Evolutionary conservation across 2,113 vertebrate genomes (phyloP).

Genomic region (Mesoclemmys tuberculata): DNA sequence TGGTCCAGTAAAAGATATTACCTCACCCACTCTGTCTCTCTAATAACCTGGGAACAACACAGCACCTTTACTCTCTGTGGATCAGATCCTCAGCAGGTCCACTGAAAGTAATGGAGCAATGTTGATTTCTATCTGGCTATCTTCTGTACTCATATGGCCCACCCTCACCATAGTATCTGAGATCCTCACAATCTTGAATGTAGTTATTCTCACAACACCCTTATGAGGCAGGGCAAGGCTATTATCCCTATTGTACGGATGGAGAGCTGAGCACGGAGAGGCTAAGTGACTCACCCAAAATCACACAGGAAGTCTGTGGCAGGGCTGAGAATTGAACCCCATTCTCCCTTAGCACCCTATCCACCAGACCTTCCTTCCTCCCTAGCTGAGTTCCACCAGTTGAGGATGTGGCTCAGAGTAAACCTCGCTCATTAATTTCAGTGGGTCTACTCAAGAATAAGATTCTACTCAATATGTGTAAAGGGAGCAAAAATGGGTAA

Average conservation of each 20-base stretch:
- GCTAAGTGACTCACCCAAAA: background rate
- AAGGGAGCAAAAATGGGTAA: background rate
- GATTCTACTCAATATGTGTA: background rate
- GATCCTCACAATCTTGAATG: background rate
- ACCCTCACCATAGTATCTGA: background rate
- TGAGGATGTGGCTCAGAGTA: background rate
- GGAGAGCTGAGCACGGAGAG: background rate
- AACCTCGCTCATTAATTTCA: no score
- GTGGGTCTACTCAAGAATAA: background rate
- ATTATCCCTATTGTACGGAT: background rate
- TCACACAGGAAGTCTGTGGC: no score
- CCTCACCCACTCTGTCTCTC: no score
- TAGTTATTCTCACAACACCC: background rate
- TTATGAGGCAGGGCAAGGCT: background rate
- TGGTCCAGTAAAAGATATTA: no score
- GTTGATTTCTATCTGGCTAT: background rate
- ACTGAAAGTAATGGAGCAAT: background rate
- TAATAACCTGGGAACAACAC: no score
- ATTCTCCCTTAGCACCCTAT: background rate
- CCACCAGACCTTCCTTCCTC: background rate
- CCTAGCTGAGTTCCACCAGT: background rate
- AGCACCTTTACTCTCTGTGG: no score
- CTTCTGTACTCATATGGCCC: background rate
- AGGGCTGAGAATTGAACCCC: background rate
- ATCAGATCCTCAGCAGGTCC: background rate